Conservation (phyloP, 2,113 vertebrate species). For the Anguilla japonica region DNA sequence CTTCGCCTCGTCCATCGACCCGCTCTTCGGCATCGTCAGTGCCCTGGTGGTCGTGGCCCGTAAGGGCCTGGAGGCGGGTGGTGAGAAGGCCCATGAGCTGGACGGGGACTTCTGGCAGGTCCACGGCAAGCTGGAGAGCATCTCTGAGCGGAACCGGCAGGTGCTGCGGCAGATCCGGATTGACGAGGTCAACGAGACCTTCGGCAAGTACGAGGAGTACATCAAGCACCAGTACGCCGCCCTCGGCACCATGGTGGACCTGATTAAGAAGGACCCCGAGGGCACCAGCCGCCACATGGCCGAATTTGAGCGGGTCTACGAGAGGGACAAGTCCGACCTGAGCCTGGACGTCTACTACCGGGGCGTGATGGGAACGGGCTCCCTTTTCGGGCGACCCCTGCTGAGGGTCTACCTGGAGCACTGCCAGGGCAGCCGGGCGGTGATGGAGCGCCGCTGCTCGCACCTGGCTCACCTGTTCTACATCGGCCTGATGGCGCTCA, state of each 20-base stretch:
- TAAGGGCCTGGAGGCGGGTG: conserved; percentile 56
- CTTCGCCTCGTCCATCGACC: conserved; percentile 73
- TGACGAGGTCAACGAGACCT: conserved; percentile 69
- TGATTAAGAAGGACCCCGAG: conserved; percentile 60
- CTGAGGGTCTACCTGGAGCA: conserved; percentile 68
- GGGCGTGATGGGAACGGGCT: conserved; percentile 52
- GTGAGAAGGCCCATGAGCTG: conserved; percentile 54
- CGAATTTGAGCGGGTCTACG: conserved; percentile 61
- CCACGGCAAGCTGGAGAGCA: conserved; percentile 62
- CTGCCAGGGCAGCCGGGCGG: conserved; percentile 53
- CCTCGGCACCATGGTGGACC: conserved; percentile 65
- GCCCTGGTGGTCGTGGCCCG: conserved; percentile 68
- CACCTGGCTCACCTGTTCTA: conserved; percentile 72
- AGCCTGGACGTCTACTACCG: conserved; percentile 69
- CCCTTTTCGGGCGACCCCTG: conserved; percentile 59
- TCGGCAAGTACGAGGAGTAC: conserved; percentile 68
- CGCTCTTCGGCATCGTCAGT: conserved; percentile 72
- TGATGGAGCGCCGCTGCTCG: conserved; percentile 70
- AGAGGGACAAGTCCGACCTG: conserved; percentile 60
- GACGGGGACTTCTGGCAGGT: conserved; percentile 66
- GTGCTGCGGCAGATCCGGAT: conserved; percentile 66
- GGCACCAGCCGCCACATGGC: conserved; percentile 47
- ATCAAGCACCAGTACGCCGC: conserved; percentile 74
- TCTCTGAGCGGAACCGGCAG: conserved; percentile 67
- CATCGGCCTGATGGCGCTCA: conserved; percentile 72